Percentiles rank a stretch among this genome's conserved stretches.
These are phyloP conservation scores for Helarctos malayanus DNA, from an alignment of 2,797 vertebrate species.

Conservation along the genomic window DNA sequence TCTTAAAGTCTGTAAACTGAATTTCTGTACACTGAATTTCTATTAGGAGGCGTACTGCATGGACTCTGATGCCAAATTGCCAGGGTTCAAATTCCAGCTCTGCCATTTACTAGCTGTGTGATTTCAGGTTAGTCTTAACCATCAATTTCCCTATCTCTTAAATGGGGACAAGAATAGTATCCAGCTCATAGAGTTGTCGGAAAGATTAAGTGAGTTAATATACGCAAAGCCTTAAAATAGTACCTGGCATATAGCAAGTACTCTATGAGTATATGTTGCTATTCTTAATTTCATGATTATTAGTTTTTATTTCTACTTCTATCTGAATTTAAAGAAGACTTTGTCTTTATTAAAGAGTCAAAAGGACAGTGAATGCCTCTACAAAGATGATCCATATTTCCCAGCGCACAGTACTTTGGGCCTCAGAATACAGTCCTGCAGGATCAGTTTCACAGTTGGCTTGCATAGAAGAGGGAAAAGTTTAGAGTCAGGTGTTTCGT, in stretches of 20 bases:
- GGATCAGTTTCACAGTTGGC: background rate
- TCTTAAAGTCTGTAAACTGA: background rate
- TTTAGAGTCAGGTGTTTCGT: background rate
- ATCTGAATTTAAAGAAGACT: conserved; percentile 47
- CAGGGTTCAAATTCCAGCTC: background rate
- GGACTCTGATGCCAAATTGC: background rate
- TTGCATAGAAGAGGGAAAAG: background rate
- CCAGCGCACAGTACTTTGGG: background rate
- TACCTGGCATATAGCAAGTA: background rate
- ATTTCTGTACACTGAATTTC: background rate
- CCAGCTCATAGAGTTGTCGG: background rate
- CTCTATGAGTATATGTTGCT: background rate
- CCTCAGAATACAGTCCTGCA: background rate
- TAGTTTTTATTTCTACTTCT: background rate
- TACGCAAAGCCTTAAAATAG: conserved; percentile 29
- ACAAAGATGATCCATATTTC: conserved; percentile 41
- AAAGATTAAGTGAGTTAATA: conserved; percentile 7
- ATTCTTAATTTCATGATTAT: background rate
- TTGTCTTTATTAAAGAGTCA: conserved; percentile 14
- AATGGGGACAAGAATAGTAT: background rate
- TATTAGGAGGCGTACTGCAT: background rate
- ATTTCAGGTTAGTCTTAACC: background rate
- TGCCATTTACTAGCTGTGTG: background rate
- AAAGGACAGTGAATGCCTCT: background rate
- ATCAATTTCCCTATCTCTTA: conserved; percentile 3